Conservation (phyloP, 2,888 invertebrate species). For the Zele albiditarsus region DNA sequence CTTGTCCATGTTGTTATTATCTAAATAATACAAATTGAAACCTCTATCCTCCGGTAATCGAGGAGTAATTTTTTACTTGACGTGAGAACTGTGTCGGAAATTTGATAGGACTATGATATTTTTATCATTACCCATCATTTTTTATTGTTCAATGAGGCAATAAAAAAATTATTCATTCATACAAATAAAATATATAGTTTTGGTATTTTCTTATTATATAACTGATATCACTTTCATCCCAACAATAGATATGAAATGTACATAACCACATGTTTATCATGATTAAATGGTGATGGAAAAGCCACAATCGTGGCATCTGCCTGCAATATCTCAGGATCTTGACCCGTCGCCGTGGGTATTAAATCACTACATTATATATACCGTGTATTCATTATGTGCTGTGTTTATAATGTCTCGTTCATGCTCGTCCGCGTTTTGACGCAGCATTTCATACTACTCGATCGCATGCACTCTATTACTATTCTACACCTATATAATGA, state of each 20-base stretch:
- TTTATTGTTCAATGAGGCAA: no score
- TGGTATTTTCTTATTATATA: no score
- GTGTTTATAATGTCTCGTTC: background rate
- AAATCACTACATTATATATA: slow-evolving; percentile 53
- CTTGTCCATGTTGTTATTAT: no score
- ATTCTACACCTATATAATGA: slow-evolving; percentile 6
- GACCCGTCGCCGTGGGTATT: slow-evolving; percentile 61
- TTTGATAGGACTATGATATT: no score
- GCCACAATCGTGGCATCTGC: slow-evolving; percentile 9
- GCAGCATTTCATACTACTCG: slow-evolving; percentile 9
- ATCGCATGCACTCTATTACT: slow-evolving; percentile 11
- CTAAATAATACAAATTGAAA: no score
- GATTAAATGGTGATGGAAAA: slow-evolving; percentile 45
- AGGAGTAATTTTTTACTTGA: no score
- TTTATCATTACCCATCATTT: no score
- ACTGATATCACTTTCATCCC: no score
- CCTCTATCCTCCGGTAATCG: no score
- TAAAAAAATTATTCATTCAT: no score
- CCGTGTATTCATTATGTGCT: background rate
- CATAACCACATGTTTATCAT: background rate
- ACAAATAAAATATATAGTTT: no score
- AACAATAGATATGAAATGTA: background rate
- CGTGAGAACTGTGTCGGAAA: no score
- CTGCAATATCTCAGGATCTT: slow-evolving; percentile 58
- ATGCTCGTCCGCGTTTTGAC: slow-evolving; percentile 4